Evolutionary conservation across 2,113 vertebrate genomes (phyloP).

Genomic region (Malurus alboscapulatus): DNA sequence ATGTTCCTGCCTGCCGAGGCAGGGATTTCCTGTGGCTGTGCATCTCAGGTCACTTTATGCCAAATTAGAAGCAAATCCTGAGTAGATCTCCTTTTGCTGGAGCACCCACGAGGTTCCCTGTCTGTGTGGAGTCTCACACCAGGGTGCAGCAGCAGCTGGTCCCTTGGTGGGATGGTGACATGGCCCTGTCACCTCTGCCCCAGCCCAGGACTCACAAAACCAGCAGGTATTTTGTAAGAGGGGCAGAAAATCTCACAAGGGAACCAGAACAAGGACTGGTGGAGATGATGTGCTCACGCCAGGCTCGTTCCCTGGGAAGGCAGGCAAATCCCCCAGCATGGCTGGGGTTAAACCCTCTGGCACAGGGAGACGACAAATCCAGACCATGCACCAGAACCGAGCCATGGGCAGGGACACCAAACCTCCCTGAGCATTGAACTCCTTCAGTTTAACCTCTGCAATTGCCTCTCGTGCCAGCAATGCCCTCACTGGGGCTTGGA

Average conservation of each 20-base stretch:
- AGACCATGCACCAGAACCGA: accelerated
- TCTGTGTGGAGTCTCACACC: background rate
- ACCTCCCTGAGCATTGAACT: background rate
- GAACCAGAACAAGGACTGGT: background rate
- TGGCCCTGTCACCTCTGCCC: background rate
- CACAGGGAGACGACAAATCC: background rate
- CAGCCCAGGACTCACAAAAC: background rate
- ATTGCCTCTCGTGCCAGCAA: background rate
- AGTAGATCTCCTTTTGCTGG: background rate
- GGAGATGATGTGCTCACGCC: accelerated
- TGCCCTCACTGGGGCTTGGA: background rate
- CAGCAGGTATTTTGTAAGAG: background rate
- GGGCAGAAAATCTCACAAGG: background rate
- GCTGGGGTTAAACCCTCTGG: background rate
- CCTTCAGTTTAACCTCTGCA: background rate
- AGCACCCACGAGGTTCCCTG: accelerated
- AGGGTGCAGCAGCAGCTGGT: background rate
- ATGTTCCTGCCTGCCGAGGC: background rate
- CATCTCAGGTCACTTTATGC: background rate
- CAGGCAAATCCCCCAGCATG: background rate
- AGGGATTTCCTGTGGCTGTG: background rate
- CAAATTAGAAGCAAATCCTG: background rate
- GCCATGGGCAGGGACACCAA: background rate
- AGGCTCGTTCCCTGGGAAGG: background rate
- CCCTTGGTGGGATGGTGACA: background rate